Conservation (phyloP, 2,888 invertebrate species). For the Campoplex nolae region DNA sequence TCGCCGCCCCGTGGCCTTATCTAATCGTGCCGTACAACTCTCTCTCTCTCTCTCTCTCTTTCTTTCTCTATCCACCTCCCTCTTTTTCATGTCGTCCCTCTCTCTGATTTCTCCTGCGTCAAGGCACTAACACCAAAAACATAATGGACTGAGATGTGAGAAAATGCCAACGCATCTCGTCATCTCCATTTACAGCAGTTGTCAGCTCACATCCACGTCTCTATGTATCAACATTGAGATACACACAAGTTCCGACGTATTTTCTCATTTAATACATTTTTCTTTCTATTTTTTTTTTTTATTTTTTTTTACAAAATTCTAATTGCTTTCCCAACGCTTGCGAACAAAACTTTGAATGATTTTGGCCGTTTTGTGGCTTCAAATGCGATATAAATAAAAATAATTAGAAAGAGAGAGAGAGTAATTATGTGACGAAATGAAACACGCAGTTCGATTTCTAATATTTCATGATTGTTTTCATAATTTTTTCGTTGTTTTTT, state of each 20-base stretch:
- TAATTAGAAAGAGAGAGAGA: neutral
- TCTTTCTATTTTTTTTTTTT: neutral
- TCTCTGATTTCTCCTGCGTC: conserved; percentile 30
- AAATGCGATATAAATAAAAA: neutral
- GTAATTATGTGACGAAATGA: neutral
- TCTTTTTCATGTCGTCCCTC: conserved; percentile 35
- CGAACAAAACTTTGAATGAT: neutral
- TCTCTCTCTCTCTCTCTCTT: conserved; percentile 66
- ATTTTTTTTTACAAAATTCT: neutral
- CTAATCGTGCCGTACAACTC: conserved; percentile 80
- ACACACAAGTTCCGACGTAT: neutral
- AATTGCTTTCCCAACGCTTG: neutral
- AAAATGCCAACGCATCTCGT: conserved; percentile 54
- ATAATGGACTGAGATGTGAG: conserved; percentile 57
- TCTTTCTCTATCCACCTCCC: conserved; percentile 67
- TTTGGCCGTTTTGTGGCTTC: neutral
- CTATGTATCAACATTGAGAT: conserved; percentile 1
- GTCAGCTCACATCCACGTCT: neutral
- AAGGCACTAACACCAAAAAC: conserved; percentile 32
- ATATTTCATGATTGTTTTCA: neutral
- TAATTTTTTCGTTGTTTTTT: no score
- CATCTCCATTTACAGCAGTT: conserved; percentile 34
- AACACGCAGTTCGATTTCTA: neutral
- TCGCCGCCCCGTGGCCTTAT: conserved; percentile 82
- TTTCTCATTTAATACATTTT: neutral